Conservation (phyloP, 1,140 invertebrate species). For the Globodera rostochiensis region DNA sequence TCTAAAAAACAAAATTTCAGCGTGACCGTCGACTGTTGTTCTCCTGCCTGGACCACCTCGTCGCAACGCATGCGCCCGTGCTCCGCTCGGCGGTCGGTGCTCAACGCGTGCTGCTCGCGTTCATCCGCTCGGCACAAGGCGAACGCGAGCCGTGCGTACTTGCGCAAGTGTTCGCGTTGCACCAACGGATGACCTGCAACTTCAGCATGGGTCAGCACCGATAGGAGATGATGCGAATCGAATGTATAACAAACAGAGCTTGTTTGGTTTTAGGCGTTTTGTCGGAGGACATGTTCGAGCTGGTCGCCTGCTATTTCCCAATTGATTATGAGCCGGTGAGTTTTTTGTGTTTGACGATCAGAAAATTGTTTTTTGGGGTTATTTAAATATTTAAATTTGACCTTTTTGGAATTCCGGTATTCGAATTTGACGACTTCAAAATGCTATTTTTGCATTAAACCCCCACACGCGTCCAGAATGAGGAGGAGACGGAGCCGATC, state of each 20-base stretch:
- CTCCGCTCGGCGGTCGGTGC: constrained; percentile 11
- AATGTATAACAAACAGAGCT: no score
- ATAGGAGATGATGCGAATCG: not conserved
- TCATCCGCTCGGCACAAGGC: constrained; percentile 40
- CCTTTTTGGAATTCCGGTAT: no score
- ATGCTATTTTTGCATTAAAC: not conserved
- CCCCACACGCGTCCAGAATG: constrained; percentile 18
- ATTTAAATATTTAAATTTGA: no score
- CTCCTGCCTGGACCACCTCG: constrained; percentile 32
- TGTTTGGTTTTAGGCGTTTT: constrained; percentile 28
- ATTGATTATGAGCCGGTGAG: constrained; percentile 52
- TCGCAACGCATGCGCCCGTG: not conserved
- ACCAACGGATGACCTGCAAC: constrained; percentile 12
- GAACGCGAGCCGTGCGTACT: constrained; percentile 54
- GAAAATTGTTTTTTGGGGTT: no score
- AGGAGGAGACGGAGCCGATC: constrained; percentile 32
- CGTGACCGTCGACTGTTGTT: constrained; percentile 34
- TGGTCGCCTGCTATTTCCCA: constrained; percentile 54
- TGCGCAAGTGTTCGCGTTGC: constrained; percentile 42
- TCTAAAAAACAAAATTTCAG: constrained; percentile 9
- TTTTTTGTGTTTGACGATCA: not conserved
- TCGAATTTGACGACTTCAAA: not conserved
- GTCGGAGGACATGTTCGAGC: constrained; percentile 54
- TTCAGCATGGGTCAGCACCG: constrained; percentile 32
- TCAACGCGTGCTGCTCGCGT: constrained; percentile 33